Evolutionary conservation across 1,140 invertebrate genomes (phyloP).

Genomic region (Apocrypta bakeri): DNA sequence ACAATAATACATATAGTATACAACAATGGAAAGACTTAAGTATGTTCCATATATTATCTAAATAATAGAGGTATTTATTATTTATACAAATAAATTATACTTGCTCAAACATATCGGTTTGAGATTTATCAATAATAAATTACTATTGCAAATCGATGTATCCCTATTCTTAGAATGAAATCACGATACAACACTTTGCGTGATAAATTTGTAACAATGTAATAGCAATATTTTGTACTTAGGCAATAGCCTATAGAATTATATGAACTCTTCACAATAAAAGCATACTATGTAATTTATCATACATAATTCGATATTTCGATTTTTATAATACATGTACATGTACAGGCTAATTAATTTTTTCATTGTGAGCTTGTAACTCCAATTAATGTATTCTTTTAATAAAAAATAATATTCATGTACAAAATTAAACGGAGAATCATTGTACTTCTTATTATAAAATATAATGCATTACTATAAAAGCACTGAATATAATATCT

Average conservation of each 20-base stretch:
- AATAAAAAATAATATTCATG: too few relatives aligned
- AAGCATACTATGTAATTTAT: neutral
- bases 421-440: too few relatives aligned
- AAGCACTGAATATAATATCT: too few relatives aligned
- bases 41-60: neutral
- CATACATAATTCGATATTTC: neutral
- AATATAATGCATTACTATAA: too few relatives aligned
- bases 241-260: neutral
- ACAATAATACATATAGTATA: conserved; percentile 30
- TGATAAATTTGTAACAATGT: neutral
- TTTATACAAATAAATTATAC: conserved; percentile 35
- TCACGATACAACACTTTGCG: neutral
- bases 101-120: conserved; percentile 15
- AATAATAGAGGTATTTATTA: neutral
- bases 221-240: conserved; percentile 3
- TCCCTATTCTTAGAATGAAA: conserved; percentile 10
- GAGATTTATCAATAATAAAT: neutral
- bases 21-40: conserved; percentile 19
- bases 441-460: too few relatives aligned
- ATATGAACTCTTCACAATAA: neutral
- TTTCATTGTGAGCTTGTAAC: neutral
- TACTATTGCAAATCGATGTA: conserved; percentile 1
- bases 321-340: neutral
- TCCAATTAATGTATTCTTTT: neutral
- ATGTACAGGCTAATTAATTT: neutral